Percentiles rank a stretch among this genome's conserved stretches.
phyloP scores from a whole-genome alignment of 1,140 invertebrate genomes.

The Drosophila lacteicornis region DNA sequence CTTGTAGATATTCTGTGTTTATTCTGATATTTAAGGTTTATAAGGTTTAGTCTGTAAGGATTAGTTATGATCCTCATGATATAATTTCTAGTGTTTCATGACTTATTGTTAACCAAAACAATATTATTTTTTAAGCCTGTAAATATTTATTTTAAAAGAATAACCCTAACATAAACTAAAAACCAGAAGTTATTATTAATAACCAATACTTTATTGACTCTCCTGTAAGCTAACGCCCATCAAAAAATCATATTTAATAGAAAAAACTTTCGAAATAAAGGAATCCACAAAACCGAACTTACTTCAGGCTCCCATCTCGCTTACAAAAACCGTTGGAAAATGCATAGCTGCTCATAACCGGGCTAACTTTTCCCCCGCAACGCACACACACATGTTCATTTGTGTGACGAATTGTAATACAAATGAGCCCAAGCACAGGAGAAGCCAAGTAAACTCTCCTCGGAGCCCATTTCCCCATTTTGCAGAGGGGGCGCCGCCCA shows the following conservation, averaged over 20 bases:
- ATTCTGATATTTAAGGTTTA: too few species aligned
- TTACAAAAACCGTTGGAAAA: conserved; percentile 12
- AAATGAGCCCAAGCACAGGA: conserved; percentile 59
- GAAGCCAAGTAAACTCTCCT: conserved; percentile 26
- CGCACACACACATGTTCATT: conserved; percentile 10
- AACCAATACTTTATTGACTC: too few species aligned
- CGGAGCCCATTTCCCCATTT: conserved; percentile 23
- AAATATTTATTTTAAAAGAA: too few species aligned
- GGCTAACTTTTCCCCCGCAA: conserved; percentile 46
- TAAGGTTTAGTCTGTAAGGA: too few species aligned
- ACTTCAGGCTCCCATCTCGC: conserved; percentile 21
- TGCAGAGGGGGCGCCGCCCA: conserved; percentile 2
- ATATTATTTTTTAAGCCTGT: too few species aligned
- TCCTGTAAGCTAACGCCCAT: too few species aligned
- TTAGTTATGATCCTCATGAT: too few species aligned
- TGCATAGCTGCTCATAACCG: conserved; percentile 48
- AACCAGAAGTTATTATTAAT: too few species aligned
- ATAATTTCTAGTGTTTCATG: too few species aligned
- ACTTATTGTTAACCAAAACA: too few species aligned
- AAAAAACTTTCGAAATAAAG: conserved; percentile 2
- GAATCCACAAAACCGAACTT: background rate
- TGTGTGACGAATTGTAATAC: conserved; percentile 80
- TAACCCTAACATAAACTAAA: background rate
- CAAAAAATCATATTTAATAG: background rate
- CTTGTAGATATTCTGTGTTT: too few species aligned